Base-by-base conservation (phyloP, 2,113 vertebrate genomes). In the Sturnus vulgaris region DNA sequence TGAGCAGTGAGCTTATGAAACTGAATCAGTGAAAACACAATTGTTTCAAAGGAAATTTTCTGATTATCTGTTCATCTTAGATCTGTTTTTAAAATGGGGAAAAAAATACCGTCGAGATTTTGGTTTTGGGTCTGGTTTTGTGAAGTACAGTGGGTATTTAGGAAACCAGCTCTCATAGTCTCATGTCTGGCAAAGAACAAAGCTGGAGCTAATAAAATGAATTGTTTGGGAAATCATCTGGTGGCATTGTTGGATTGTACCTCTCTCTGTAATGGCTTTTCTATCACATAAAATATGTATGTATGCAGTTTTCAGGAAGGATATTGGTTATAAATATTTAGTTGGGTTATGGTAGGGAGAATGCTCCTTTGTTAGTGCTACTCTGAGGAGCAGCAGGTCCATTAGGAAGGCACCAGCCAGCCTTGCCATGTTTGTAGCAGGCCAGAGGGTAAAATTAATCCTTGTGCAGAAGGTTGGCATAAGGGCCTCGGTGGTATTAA, bases 401-500 rank as follows among this genome's bases (percentile, higher is more conserved):
- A 7, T 65, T 35, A 55, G 39, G 55, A 55, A 82, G 23, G 30
- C 27, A 42, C 10, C 27, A 47, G 40, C 12, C 6, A 15, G 33
- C 9, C 12, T 56, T 11, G 11, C 22, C 0, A 0, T 0, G 1
- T 57, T 44, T 46, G 44, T 42, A 33, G 59, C n/a, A 65, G 57
- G n/a, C 24, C 3, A 10, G 37, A 75, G 70, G 46, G 19, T 88
- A 89, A 94, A 92, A 85, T 57, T 33, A 39, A 31, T 66, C 53
- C 42, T 81, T 31, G 17, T 5, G 1, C 25, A 57, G 81, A 57
- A 53, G 23, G 21, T 30, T 5, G 21, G 9, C 4, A 4, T 28
- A 7, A 16, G 19, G 28, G 9, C 75, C 64, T 86, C 1, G 3
- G 7, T 47, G 52, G 47, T 33, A 35, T 47, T 44, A 52, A 64